Evolutionary conservation across 1,140 invertebrate genomes (phyloP), one percentile per base, ranked within the genome.

Genomic region (Zaprionus lachaisei): DNA sequence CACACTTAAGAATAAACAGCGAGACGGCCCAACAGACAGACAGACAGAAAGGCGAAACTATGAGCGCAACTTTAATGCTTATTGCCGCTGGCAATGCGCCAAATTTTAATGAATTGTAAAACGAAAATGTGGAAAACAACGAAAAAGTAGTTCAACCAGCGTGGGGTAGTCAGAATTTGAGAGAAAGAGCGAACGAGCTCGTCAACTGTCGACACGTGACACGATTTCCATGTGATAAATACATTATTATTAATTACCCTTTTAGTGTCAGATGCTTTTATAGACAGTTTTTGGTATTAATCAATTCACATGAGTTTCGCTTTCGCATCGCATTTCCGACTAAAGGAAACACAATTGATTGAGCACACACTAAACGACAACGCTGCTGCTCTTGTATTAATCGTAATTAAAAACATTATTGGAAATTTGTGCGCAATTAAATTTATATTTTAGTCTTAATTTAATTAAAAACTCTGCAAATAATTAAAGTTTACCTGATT

Each of bases 1-100:
- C 83, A 89, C 81, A 83, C 85, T 90, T 89, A 89, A 89, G 85
- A 77, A 90, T 81, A 89, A 87, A 90, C 85, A 74, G 58, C 72
- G 66, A 70, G 60, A 79, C 80, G 67, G 20, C 65, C 66, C 54
- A 67, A 77, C 58, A 77, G 62, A 57, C 24, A 26, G 38, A 60
- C 12, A 47, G 66, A 14, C 15, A 57, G 28, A 51, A 28, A 66
- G 31, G 38, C 38, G 57, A 79, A 77, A 85, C 82, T 85, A 81
- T 81, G 79, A 70, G 80, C 83, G 80, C 80, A 83, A 83, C 80
- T 87, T 87, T 89, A 87, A 89, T 87, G 83, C 83, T 89, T 67
- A 90, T 90, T 84, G 85, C 78, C 65, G 75, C 70, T 87, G 83
- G 83, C 84, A 74, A 69, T 74, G 68, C 62, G 84, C 85, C 85